Evolutionary conservation across 2,113 vertebrate genomes (phyloP), one percentile per base, ranked within the genome.

Genomic region (Brachyhypopomus occidentalis): DNA sequence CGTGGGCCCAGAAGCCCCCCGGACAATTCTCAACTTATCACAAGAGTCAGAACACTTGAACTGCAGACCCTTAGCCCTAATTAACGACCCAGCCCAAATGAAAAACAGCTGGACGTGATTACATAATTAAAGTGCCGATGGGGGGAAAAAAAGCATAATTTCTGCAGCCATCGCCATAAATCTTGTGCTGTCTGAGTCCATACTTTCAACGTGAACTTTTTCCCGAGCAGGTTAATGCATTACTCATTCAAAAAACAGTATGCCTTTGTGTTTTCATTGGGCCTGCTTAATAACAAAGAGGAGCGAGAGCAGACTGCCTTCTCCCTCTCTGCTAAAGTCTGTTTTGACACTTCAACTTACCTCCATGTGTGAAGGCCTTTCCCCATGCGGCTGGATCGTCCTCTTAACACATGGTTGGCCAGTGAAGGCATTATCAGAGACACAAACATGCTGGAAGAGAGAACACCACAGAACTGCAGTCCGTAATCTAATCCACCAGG

Each of bases 51-150:
- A 91, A 88, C 88, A 90, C 88, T 93, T 92, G 91, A 95, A 94
- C 92, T 91, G 91, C 87, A 85, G 92, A 95, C 92, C 82, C 91
- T 85, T 55, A 82, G 84, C 89, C 92, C 91, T 97, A 95, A 98
- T 99, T 97, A 97, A 95, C 90, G 88, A 87, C 89, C 88, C 79
- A 88, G 91, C 92, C 89, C 90, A 95, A 96, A 96, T 93, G 93
- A 95, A 94, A 96, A 96, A 89, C 96, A 98, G 95, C 95, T 97
- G 97, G 91, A 91, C 96, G 94, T 97, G 98, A 98, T 99, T 98
- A 97, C 95, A 97, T 96, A 96, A 95, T 97, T 96, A 96, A 96
- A 97, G 94, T 94, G 94, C 95, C 94, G 95, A 93, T 94, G 92
- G 96, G 92, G 91, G 92, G 87, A 93, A 94, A 94, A 92, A 94